These are phyloP conservation scores for Dufourea novaeangliae DNA, from an alignment of 1,140 invertebrate species.

Conservation along the genomic window DNA sequence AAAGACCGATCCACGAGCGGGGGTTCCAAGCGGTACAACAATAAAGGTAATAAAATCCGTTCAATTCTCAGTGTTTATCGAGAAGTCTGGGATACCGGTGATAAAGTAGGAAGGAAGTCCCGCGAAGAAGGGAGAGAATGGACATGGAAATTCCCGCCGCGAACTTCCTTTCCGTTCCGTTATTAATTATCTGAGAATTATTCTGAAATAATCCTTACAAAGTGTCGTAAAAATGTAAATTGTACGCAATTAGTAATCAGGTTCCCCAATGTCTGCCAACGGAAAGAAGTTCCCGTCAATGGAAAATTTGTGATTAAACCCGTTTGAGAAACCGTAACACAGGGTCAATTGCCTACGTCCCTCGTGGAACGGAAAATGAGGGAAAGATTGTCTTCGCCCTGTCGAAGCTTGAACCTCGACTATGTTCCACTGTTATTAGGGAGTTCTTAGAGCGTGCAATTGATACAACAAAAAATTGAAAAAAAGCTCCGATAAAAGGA, in stretches of 20 bases:
- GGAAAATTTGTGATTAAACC: not conserved
- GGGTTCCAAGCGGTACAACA: not conserved
- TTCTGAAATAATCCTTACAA: not conserved
- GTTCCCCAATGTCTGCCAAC: not conserved
- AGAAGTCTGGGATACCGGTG: not conserved
- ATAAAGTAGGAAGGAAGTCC: not conserved
- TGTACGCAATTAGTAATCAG: not conserved
- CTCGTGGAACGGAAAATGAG: no score
- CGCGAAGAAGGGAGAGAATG: not conserved
- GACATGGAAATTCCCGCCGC: not conserved
- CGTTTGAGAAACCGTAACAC: not conserved
- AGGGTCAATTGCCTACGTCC: no score
- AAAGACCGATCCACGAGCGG: not conserved
- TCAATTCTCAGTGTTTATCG: not conserved
- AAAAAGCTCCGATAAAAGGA: not conserved
- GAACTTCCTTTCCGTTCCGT: not conserved
- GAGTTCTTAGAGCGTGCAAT: no score
- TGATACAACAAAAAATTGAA: not conserved
- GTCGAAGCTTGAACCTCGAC: not conserved
- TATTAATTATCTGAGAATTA: slow-evolving; percentile 16
- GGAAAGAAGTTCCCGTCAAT: not conserved
- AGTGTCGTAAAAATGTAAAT: slow-evolving; percentile 13
- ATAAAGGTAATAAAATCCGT: not conserved
- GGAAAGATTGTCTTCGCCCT: not conserved
- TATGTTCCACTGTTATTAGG: no score